Percentiles rank a stretch among this genome's conserved stretches.
phyloP scores from a whole-genome alignment of 92 coral and sea anemone species.

The Metridium senile region DNA sequence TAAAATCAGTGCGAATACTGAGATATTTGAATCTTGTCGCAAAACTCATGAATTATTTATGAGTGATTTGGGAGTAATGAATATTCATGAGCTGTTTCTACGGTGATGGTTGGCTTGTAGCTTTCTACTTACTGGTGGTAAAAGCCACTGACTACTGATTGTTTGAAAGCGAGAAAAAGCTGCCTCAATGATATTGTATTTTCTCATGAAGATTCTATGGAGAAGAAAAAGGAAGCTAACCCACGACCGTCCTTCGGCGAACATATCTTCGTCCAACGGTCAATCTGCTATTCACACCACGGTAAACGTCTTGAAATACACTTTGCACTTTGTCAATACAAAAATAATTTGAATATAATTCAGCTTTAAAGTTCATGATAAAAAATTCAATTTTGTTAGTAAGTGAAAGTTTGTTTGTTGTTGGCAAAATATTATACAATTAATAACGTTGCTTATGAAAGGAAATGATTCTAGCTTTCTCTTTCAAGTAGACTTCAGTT shows the following conservation, averaged over 20 bases:
- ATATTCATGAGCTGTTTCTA: conserved; percentile 17
- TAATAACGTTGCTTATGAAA: too few species aligned
- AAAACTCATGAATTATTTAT: neutral
- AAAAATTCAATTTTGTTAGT: too few species aligned
- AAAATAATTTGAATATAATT: too few species aligned
- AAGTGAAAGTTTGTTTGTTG: too few species aligned
- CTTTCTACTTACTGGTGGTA: conserved; percentile 27
- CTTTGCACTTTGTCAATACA: too few species aligned
- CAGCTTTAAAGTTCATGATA: too few species aligned
- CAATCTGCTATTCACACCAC: conserved; percentile 83
- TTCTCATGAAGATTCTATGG: conserved; percentile 20
- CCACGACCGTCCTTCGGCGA: conserved; percentile 53
- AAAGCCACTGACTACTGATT: neutral
- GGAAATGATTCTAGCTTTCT: too few species aligned
- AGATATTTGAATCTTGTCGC: neutral
- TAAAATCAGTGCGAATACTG: too few species aligned
- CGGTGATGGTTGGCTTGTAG: conserved; percentile 27
- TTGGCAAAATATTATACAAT: too few species aligned
- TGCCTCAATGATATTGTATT: conserved; percentile 8
- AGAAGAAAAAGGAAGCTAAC: conserved; percentile 37
- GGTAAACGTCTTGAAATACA: conserved; percentile 47
- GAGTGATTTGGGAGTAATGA: neutral
- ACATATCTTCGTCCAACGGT: conserved; percentile 78
- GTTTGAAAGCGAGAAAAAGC: neutral
- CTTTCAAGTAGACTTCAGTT: too few species aligned